A percentile compares a stretch with the other conserved stretches of the same genome.
Evolutionary conservation across 2,888 invertebrate species (phyloP).

Genomic region (Ochropleura plecta): DNA sequence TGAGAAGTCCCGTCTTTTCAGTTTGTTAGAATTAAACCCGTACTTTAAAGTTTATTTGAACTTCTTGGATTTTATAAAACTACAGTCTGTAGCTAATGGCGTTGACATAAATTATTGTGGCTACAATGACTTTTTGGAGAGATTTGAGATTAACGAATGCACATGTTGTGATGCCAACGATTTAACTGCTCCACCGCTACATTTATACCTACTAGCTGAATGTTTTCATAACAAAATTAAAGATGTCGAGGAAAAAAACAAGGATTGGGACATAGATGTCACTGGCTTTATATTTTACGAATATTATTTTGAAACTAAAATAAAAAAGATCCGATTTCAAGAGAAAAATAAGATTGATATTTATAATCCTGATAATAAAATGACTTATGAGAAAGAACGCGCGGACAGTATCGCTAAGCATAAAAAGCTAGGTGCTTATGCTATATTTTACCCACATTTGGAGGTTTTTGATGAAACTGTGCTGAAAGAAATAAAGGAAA

Average conservation of each 20-base stretch:
- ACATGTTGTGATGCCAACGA: background rate
- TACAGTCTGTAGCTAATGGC: background rate
- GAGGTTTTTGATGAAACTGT: conserved; percentile 16
- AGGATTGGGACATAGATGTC: conserved; percentile 28
- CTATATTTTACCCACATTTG: conserved; percentile 20
- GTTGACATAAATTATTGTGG: conserved; percentile 18
- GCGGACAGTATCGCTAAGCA: conserved; percentile 36
- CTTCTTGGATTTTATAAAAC: conserved; percentile 34
- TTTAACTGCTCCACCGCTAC: conserved; percentile 9
- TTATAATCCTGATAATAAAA: conserved; percentile 38
- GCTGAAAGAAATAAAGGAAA: conserved; percentile 12
- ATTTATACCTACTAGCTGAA: conserved; percentile 15
- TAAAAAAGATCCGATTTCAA: conserved; percentile 49
- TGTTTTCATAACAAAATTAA: conserved; percentile 9
- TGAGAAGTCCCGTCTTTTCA: background rate
- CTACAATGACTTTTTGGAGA: conserved; percentile 1
- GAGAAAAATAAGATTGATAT: conserved; percentile 52
- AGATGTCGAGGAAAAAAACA: background rate
- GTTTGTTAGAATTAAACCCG: background rate
- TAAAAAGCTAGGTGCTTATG: conserved; percentile 46
- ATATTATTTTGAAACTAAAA: conserved; percentile 47
- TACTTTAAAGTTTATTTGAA: background rate
- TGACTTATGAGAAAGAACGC: conserved; percentile 37
- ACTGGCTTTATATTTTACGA: conserved; percentile 41
- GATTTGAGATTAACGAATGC: conserved; percentile 4